These are phyloP conservation scores for Saccostrea cuccullata DNA, from an alignment of 1,140 invertebrate genomes.

Conservation along the genomic window DNA sequence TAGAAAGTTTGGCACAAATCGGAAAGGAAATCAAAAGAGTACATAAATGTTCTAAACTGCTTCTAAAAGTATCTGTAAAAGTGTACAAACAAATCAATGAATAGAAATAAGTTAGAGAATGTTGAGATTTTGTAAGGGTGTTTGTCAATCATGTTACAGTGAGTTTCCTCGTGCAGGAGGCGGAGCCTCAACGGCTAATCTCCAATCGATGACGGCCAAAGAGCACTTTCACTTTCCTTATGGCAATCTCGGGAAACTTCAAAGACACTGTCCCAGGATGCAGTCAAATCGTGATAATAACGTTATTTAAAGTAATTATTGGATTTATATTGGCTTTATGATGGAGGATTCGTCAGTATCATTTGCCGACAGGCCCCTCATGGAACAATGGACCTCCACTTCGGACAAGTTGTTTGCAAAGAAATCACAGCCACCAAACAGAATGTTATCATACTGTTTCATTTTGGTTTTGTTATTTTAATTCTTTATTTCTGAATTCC, in stretches of 20 bases:
- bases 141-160: background rate
- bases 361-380: background rate
- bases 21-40: background rate
- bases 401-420: background rate
- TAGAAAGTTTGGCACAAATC: background rate
- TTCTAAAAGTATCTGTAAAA: slow-evolving; percentile 12
- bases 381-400: slow-evolving; percentile 1
- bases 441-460: slow-evolving; percentile 7
- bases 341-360: slow-evolving; percentile 14
- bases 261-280: slow-evolving; percentile 29
- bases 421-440: background rate
- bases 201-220: slow-evolving; percentile 29
- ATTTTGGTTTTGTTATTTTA: background rate
- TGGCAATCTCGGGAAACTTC: slow-evolving; percentile 24
- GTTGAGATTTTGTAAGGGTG: slow-evolving; percentile 25
- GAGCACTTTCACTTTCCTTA: slow-evolving; percentile 37
- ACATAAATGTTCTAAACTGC: background rate
- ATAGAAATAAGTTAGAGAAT: slow-evolving; percentile 29
- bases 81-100: slow-evolving; percentile 20
- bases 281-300: slow-evolving; percentile 34
- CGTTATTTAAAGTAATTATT: slow-evolving; percentile 37
- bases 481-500: background rate
- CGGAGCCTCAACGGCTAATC: slow-evolving; percentile 16
- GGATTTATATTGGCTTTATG: slow-evolving; percentile 31
- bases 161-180: slow-evolving; percentile 1